These are phyloP conservation scores for Hesperia comma DNA, from an alignment of 2,888 invertebrate genomes.

Conservation along the genomic window DNA sequence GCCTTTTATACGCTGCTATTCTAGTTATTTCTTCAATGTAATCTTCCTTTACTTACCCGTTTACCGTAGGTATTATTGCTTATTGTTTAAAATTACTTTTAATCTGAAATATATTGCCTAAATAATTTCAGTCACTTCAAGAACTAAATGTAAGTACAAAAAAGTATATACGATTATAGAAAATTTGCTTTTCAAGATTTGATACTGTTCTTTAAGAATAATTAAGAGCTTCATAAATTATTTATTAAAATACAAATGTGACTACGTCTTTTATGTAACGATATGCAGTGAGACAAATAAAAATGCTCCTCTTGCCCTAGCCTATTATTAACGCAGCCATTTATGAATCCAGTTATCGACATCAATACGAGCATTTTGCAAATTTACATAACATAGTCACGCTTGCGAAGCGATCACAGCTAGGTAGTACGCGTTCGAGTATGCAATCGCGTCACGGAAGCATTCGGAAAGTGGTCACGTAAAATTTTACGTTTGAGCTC, in stretches of 20 bases:
- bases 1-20: conserved; percentile 24
- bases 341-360: conserved; percentile 20
- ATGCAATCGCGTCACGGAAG: conserved; percentile 72
- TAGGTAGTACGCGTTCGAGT: conserved; percentile 59
- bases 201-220: no score
- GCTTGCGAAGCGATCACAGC: conserved; percentile 64
- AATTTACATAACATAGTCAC: conserved; percentile 72
- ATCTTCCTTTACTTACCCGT: conserved; percentile 7
- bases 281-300: no score
- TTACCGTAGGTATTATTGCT: conserved; percentile 5
- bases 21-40: not conserved
- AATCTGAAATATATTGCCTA: not conserved
- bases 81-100: not conserved
- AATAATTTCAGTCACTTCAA: no score
- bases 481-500: conserved; percentile 81
- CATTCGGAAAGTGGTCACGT: conserved; percentile 81
- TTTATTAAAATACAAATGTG: no score
- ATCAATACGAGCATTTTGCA: conserved; percentile 49
- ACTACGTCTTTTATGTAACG: no score
- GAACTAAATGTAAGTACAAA: no score
- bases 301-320: no score
- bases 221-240: no score
- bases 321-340: not conserved
- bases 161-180: no score
- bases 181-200: no score